Conservation (phyloP, 2,113 vertebrate species). For the Pyrgilauda ruficollis region DNA sequence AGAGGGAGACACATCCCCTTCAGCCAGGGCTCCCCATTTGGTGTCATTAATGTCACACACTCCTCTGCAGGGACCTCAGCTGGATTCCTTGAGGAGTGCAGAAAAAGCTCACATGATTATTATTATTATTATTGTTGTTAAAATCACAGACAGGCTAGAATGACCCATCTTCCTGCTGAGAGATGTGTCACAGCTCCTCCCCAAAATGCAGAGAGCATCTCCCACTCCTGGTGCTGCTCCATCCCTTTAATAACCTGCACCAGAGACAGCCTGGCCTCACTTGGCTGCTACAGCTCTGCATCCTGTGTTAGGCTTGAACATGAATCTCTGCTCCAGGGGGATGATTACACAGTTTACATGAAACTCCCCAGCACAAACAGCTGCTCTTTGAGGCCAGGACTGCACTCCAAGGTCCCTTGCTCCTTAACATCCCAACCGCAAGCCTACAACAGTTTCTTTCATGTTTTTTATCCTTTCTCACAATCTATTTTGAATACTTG, state of each 20-base stretch:
- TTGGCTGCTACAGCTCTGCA: not conserved
- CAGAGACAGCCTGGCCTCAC: not conserved
- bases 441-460: not conserved
- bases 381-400: not conserved
- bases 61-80: not conserved
- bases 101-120: not conserved
- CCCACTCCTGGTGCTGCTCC: not conserved
- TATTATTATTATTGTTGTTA: not conserved
- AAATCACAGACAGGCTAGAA: not conserved
- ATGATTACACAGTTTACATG: not conserved
- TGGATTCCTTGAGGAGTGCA: not conserved
- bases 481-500: not conserved
- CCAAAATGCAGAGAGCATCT: not conserved
- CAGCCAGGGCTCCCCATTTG: not conserved
- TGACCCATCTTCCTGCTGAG: not conserved
- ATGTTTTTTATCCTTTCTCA: not conserved
- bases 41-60: not conserved
- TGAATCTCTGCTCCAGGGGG: not conserved
- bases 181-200: rapidly evolving
- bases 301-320: not conserved
- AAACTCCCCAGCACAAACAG: not conserved
- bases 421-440: not conserved
- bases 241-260: not conserved
- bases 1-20: not conserved
- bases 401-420: not conserved